Evolutionary conservation across 1,140 invertebrate genomes (phyloP).

Genomic region (Ceratina japonica): DNA sequence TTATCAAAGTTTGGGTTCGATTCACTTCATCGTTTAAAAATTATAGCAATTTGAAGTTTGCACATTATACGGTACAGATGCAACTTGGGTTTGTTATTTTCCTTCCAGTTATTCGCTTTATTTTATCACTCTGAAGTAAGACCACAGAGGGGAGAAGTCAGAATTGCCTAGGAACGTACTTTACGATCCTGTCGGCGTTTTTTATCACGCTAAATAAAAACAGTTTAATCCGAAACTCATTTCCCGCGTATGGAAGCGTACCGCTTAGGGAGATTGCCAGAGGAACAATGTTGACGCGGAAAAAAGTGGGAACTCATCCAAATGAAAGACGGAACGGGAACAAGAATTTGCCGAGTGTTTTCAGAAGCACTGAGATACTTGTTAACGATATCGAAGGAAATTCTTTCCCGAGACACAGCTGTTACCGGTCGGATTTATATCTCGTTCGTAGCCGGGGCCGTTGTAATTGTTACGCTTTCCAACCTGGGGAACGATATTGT

Average conservation of each 20-base stretch:
- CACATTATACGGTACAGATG: too few species aligned
- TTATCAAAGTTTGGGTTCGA: too few species aligned
- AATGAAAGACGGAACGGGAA: neutral
- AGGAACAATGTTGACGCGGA: neutral
- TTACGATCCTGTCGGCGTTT: neutral
- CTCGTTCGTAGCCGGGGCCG: neutral
- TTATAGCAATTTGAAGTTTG: too few species aligned
- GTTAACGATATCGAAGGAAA: slow-evolving; percentile 6
- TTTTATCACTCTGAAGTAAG: too few species aligned
- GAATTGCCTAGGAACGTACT: neutral
- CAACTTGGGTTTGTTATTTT: too few species aligned
- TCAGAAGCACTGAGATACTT: neutral
- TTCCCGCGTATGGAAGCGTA: neutral
- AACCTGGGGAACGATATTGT: neutral
- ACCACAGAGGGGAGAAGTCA: too few species aligned
- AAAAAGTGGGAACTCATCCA: neutral
- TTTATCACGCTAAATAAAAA: neutral
- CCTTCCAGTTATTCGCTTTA: too few species aligned
- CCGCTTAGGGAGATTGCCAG: neutral
- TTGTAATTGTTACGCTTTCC: slow-evolving; percentile 3
- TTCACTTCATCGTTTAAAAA: too few species aligned
- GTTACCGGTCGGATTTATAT: neutral
- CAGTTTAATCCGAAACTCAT: neutral
- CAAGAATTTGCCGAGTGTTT: slow-evolving; percentile 6
- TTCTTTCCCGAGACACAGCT: neutral